Conservation (phyloP, 1,140 invertebrate genomes). For the Drosophila mayri region DNA sequence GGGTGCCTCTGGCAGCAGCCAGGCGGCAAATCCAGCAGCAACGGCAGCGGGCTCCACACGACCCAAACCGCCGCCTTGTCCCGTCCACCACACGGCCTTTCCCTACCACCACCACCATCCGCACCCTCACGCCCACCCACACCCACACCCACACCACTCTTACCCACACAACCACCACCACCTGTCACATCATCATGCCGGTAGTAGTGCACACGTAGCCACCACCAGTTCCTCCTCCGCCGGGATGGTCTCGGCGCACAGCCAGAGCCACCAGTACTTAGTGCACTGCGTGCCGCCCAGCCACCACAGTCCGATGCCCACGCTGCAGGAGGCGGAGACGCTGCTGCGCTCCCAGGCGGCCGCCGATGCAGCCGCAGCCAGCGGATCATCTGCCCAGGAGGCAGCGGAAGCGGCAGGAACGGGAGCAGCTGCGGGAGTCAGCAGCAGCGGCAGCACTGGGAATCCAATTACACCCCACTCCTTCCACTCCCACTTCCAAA, state of each 20-base stretch:
- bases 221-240: conserved; percentile 33
- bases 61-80: conserved; percentile 71
- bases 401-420: conserved; percentile 15
- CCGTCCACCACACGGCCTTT: conserved; percentile 70
- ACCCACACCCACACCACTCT: conserved; percentile 41
- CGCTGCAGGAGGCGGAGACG: conserved; percentile 78
- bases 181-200: conserved; percentile 43
- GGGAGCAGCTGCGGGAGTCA: conserved; percentile 21
- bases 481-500: conserved; percentile 82
- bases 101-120: conserved; percentile 63
- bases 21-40: conserved; percentile 72
- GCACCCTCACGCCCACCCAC: conserved; percentile 20
- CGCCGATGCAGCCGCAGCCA: conserved; percentile 35
- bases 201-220: conserved; percentile 82
- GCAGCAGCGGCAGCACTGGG: conserved; percentile 30
- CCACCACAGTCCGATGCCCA: conserved; percentile 83
- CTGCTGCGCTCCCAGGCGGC: conserved; percentile 62
- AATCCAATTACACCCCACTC: conserved; percentile 44
- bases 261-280: conserved; percentile 84
- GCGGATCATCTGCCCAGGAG: conserved; percentile 14
- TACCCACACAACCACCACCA: conserved; percentile 43
- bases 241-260: conserved; percentile 77
- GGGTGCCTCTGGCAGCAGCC: conserved; percentile 67
- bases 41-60: conserved; percentile 71
- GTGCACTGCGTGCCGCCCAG: conserved; percentile 83